phyloP scores from a whole-genome alignment of 2,113 vertebrate species.

The Microcebus lehilahytsara region DNA sequence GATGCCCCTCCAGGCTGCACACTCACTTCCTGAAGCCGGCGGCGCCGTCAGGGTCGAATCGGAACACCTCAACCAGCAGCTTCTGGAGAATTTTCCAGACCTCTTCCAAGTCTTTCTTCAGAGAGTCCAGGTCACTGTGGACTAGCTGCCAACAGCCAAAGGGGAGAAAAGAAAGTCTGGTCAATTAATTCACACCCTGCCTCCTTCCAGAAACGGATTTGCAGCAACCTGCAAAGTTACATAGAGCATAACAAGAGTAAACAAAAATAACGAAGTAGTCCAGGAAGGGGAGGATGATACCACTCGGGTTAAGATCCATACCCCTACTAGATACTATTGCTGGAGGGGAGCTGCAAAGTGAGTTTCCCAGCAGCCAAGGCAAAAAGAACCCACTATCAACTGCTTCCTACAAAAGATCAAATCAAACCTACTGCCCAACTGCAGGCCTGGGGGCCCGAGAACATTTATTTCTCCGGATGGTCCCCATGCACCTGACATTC shows the following conservation, averaged over 20 bases:
- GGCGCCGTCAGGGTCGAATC: conserved; percentile 56
- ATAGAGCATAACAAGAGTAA: neutral
- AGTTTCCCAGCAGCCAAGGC: neutral
- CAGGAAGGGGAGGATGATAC: neutral
- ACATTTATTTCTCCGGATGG: neutral
- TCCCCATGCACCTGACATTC: no score
- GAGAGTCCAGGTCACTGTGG: conserved; percentile 63
- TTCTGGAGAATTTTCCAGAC: conserved; percentile 74
- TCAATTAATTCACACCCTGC: neutral
- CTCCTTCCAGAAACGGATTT: neutral
- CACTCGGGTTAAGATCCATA: neutral
- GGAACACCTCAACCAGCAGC: conserved; percentile 67
- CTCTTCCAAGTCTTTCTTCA: conserved; percentile 77
- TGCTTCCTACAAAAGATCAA: neutral
- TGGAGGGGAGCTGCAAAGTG: neutral
- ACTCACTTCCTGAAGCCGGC: conserved; percentile 78
- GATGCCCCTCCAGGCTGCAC: no score
- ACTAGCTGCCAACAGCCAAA: conserved; percentile 64
- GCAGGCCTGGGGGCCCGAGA: neutral
- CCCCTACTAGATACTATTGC: no score
- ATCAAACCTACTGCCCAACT: neutral
- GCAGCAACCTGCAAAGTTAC: neutral
- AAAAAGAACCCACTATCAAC: neutral
- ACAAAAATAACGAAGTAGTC: neutral
- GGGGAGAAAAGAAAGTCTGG: neutral